Evolutionary conservation across 2,888 invertebrate species (phyloP), one percentile per base, ranked within the genome.

Genomic region (Alloscopus bannaensis): DNA sequence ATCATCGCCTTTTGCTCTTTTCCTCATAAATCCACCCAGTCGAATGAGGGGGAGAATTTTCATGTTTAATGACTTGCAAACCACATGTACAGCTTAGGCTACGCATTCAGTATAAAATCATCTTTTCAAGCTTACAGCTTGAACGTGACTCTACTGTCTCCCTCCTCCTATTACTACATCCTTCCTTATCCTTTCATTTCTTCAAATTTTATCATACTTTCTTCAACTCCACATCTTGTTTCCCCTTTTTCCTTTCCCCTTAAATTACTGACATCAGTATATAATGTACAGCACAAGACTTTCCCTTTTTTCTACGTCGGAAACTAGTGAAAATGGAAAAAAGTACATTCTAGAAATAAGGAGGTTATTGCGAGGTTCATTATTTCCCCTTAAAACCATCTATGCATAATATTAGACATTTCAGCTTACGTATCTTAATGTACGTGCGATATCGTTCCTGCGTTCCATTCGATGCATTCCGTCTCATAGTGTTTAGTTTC

Each of bases 61-160:
- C n/a, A 40, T 60, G 68, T 52, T 68, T 45, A 76, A 76, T 76
- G 76, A 55, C 62, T 76, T 62, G 68, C 69, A 64, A 55, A 65
- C 72, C 55, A 36, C 64, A 59, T 64, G 42, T 24, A 62, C 18
- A 28, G 6, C 26, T 8, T 55, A 26, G 47, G n/a, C 47, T 13
- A 40, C 18, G 28, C 62, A 42, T 45, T 42, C 13, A 64, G 29
- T 64, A 31, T 40, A 60, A 72, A 72, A 72, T 72, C 29, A 64
- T 72, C 62, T 50, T 40, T 52, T 16, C 24, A 18, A 6, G 3
- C 16, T 52, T 18, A 47, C 47, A 47, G 8, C n/a, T 11, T 47
- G 11, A 6, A 4, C 3, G 22, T 59, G n/a, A 16, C 47, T 59
- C 40, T 55, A 6, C n/a, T 4, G 22, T 59, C 29, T 22, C 47